Evolutionary conservation across 2,888 invertebrate species (phyloP).

Genomic region (Drosophila neutralis): DNA sequence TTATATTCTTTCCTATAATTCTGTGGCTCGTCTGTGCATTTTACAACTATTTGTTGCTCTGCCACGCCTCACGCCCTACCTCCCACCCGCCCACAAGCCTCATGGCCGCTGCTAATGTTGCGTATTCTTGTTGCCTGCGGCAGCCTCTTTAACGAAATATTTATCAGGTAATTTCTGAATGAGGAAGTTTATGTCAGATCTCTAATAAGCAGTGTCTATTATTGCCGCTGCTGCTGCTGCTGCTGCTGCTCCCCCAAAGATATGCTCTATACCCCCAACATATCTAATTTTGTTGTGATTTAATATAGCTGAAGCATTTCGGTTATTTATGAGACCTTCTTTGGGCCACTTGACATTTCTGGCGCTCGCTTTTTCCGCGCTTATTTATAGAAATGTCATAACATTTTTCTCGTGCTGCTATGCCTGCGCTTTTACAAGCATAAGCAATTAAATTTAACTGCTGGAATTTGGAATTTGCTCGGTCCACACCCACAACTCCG

Average conservation of each 20-base stretch:
- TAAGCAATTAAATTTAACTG: slow-evolving; percentile 71
- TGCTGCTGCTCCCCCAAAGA: not conserved
- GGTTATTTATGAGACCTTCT: slow-evolving; percentile 50
- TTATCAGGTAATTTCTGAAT: slow-evolving; percentile 67
- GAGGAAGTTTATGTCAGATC: slow-evolving; percentile 49
- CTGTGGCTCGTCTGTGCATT: slow-evolving; percentile 40
- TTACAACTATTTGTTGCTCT: slow-evolving; percentile 52
- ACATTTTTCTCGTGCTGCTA: slow-evolving; percentile 50
- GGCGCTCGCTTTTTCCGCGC: slow-evolving; percentile 8
- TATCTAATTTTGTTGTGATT: slow-evolving; percentile 46
- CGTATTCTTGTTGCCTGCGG: slow-evolving; percentile 19
- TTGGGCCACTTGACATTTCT: slow-evolving; percentile 51
- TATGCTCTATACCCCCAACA: not conserved
- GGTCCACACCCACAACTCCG: slow-evolving; percentile 1
- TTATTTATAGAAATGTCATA: slow-evolving; percentile 74
- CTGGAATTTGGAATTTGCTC: slow-evolving; percentile 57
- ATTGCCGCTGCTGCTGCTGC: slow-evolving; percentile 6
- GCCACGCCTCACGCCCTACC: slow-evolving; percentile 36
- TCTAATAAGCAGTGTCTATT: slow-evolving; percentile 44
- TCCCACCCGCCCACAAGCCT: slow-evolving; percentile 13
- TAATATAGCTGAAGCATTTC: slow-evolving; percentile 53
- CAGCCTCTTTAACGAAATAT: slow-evolving; percentile 32
- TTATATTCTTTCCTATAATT: slow-evolving; percentile 50
- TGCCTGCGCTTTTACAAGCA: slow-evolving; percentile 51
- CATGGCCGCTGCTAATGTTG: slow-evolving; percentile 21